Evolutionary conservation across 2,888 invertebrate species (phyloP).

Genomic region (Nesidiocoris tenuis): DNA sequence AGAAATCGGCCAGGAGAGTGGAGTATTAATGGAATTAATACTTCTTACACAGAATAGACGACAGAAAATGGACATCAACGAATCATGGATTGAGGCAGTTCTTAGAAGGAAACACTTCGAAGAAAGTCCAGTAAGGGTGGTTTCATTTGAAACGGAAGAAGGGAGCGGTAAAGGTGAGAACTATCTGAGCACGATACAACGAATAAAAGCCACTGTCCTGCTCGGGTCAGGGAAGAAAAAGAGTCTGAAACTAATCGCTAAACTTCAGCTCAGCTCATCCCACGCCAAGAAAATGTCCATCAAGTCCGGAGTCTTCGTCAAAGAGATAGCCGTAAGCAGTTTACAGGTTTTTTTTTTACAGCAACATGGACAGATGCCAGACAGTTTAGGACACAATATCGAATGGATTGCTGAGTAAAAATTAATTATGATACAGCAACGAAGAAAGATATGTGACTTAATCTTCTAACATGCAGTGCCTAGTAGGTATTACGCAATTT

Average conservation of each 20-base stretch:
- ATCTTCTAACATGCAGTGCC: no score
- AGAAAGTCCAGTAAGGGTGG: background rate
- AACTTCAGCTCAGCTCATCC: background rate
- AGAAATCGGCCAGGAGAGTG: no score
- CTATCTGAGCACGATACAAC: constrained; percentile 25
- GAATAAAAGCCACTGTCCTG: constrained; percentile 13
- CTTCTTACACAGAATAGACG: no score
- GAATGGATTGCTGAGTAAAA: no score
- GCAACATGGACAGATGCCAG: no score
- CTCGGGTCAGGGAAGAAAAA: constrained; percentile 31
- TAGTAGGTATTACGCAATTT: no score
- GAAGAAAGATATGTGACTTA: no score
- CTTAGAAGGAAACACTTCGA: constrained; percentile 9
- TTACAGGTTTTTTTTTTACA: no score
- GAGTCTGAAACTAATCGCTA: constrained; percentile 6
- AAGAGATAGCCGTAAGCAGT: constrained; percentile 43
- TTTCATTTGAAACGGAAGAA: background rate
- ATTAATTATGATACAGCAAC: no score
- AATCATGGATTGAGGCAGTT: constrained; percentile 28
- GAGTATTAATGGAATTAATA: no score
- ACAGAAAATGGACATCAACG: background rate
- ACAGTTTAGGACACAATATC: no score
- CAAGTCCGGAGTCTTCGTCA: constrained; percentile 24
- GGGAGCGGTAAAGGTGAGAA: constrained; percentile 41
- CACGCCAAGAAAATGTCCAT: background rate